These are phyloP conservation scores for Lepus townsendii DNA, from an alignment of 2,797 vertebrate species.

Conservation along the genomic window DNA sequence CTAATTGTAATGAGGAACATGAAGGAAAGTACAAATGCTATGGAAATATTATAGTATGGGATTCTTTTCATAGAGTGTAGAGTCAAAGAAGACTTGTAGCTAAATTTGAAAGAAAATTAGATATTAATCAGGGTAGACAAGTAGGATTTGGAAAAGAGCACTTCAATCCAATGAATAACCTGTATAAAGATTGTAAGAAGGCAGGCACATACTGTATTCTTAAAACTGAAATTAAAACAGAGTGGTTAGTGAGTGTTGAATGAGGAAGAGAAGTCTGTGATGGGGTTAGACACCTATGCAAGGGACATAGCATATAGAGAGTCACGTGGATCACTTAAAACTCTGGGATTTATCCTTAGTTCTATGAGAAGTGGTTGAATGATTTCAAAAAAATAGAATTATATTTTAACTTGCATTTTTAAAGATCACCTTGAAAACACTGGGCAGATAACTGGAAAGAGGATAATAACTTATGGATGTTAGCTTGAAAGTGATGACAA, in stretches of 20 bases:
- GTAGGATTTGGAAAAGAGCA: not conserved
- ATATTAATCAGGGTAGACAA: not conserved
- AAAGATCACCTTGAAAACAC: not conserved
- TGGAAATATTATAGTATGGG: not conserved
- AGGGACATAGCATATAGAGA: not conserved
- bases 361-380: not conserved
- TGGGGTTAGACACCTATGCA: not conserved
- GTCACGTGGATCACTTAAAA: not conserved
- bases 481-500: not conserved
- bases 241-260: not conserved
- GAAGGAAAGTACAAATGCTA: not conserved
- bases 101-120: constrained; percentile 9
- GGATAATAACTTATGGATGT: not conserved
- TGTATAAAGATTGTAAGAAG: not conserved
- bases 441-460: not conserved
- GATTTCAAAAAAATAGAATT: constrained; percentile 21
- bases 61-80: not conserved
- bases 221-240: not conserved
- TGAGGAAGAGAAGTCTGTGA: not conserved
- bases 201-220: not conserved
- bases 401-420: constrained; percentile 32
- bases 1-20: not conserved
- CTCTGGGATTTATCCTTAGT: not conserved
- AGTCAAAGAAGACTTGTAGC: not conserved
- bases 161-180: not conserved